Evolutionary conservation across 2,888 invertebrate genomes (phyloP), one percentile per base, ranked within the genome.

Genomic region (Keiferia lycopersicella): DNA sequence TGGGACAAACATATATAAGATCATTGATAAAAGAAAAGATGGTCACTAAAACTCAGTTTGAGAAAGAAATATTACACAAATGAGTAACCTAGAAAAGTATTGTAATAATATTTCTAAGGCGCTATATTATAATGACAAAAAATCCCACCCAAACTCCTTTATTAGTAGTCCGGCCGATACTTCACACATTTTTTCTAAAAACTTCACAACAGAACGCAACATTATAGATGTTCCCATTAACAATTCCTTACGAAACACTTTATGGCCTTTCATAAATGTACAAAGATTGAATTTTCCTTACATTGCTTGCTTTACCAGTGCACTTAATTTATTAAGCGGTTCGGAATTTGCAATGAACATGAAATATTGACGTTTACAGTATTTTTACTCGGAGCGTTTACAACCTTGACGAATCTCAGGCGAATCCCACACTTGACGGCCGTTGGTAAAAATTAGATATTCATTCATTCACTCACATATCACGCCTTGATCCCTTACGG

Each of bases 351-450:
- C 51, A 53, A 26, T 53, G 22, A 4, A 53, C 8, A 4, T 16
- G 6, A 45, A 45, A 45, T 8, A 4, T 14, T 14, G 14, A 14
- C 41, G 14, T 41, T 41, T 41, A 1, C 3, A 14, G 41, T n/a
- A 7, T 4, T n/a, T 45, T 14, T 45, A 4, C 11, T 45, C 6
- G 45, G 3, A n/a, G 1, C 16, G 8, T 53, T 53, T 53, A 62
- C 62, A 39, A 18, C 51, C 51, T 22, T 53, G 39, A 53, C 53
- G 62, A 62, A 62, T 62, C 53, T 62, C 62, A 61, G n/a, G n/a
- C n/a, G n/a, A n/a, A n/a, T n/a, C n/a, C n/a, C n/a, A n/a, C n/a
- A n/a, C n/a, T n/a, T n/a, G n/a, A n/a, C n/a, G n/a, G n/a, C n/a
- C n/a, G n/a, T n/a, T n/a, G n/a, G n/a, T n/a, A n/a, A n/a, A n/a